Conservation (phyloP, 2,888 invertebrate genomes). For the Sympetrum striolatum region DNA sequence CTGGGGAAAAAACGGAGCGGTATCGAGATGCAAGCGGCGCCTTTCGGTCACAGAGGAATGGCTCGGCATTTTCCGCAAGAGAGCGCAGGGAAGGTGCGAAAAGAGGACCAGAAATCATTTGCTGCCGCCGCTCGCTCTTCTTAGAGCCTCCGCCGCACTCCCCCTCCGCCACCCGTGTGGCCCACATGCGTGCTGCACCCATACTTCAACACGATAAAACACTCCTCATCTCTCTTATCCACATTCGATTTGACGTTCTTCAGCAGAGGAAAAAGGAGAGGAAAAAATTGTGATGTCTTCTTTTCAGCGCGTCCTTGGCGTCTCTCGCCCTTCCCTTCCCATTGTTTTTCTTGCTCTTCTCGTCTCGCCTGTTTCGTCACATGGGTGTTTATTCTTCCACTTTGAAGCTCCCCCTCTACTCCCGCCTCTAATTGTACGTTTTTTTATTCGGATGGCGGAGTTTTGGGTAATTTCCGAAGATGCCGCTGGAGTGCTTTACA, state of each 20-base stretch:
- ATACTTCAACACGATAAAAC: background rate
- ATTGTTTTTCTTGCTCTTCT: constrained; percentile 17
- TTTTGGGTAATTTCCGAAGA: background rate
- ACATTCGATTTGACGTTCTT: background rate
- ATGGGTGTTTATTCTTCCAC: constrained; percentile 25
- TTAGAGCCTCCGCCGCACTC: background rate
- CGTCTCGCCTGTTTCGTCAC: background rate
- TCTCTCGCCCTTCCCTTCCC: background rate
- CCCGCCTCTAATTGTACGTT: background rate
- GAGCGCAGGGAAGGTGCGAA: constrained; percentile 7
- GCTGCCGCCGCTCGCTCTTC: background rate
- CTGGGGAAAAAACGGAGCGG: background rate
- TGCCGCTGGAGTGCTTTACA: background rate
- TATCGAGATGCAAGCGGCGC: background rate
- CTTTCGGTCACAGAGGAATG: background rate
- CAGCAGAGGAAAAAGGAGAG: background rate
- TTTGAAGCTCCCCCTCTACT: background rate
- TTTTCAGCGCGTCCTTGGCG: background rate
- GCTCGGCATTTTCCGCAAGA: constrained; percentile 1
- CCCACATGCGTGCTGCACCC: background rate
- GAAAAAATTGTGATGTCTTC: background rate
- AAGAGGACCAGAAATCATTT: background rate
- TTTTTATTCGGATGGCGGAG: background rate
- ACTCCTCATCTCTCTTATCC: background rate
- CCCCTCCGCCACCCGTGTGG: background rate